phyloP scores from a whole-genome alignment of 2,797 vertebrate species.

The Gallinago nigripennis region DNA sequence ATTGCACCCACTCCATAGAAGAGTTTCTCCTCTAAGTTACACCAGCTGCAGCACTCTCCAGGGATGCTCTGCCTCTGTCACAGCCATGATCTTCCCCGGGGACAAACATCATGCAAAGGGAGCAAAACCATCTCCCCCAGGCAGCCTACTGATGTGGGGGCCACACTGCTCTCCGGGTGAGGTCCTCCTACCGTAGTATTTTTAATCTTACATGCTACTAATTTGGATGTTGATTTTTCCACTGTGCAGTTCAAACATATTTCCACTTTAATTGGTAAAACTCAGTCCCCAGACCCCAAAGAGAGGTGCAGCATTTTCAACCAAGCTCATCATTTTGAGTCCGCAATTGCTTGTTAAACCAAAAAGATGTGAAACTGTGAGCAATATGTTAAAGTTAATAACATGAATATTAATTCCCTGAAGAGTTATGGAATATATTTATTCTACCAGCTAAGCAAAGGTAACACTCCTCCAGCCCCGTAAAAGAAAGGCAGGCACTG shows the following conservation, averaged over 20 bases:
- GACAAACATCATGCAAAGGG: background rate
- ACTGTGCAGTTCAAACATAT: background rate
- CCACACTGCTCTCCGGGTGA: background rate
- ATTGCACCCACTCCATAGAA: background rate
- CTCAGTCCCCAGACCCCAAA: slow-evolving; percentile 40
- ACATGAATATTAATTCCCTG: slow-evolving; percentile 53
- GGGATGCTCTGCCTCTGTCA: background rate
- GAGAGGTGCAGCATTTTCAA: slow-evolving; percentile 43
- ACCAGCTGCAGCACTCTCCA: background rate
- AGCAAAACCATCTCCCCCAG: background rate
- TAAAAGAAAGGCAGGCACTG: background rate
- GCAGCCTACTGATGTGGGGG: background rate
- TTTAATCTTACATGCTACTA: background rate
- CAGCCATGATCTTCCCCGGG: background rate
- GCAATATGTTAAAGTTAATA: slow-evolving; percentile 49
- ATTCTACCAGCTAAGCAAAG: background rate
- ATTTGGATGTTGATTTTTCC: slow-evolving; percentile 46
- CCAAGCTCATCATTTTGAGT: slow-evolving; percentile 37
- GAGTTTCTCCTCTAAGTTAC: background rate
- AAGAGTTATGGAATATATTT: background rate
- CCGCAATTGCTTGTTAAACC: slow-evolving; percentile 55
- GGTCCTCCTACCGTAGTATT: background rate
- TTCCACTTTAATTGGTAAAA: slow-evolving; percentile 58
- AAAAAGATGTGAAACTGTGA: slow-evolving; percentile 18
- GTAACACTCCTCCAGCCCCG: background rate